Evolutionary conservation across 2,113 vertebrate species (phyloP).

Genomic region (Mesitornis unicolor): DNA sequence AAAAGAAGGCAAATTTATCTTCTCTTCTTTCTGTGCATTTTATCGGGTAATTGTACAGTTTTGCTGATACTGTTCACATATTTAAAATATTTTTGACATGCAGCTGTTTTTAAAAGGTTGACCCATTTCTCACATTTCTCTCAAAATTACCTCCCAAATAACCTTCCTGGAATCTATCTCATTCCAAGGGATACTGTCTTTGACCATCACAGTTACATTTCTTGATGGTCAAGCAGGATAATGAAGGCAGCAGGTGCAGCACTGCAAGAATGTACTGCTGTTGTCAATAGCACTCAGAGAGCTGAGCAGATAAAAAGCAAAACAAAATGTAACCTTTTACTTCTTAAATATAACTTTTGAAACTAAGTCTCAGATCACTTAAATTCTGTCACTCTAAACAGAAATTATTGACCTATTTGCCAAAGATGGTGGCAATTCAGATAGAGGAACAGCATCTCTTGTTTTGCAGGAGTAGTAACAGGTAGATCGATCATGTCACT

Average conservation of each 20-base stretch:
- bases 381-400: neutral
- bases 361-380: neutral
- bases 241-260: neutral
- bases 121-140: neutral
- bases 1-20: neutral
- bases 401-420: neutral
- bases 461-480: neutral
- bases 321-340: neutral
- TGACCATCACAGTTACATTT: neutral
- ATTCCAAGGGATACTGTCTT: neutral
- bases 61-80: neutral
- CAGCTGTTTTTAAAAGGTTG: neutral
- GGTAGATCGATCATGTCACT: constrained; percentile 13
- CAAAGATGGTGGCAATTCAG: neutral
- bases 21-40: neutral
- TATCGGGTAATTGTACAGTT: neutral
- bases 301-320: neutral
- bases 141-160: neutral
- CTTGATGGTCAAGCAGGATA: neutral
- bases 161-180: neutral
- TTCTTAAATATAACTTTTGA: neutral
- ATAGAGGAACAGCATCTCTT: neutral
- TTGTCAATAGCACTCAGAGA: neutral
- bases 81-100: neutral
- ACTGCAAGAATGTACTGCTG: neutral